Conservation (phyloP, 2,113 vertebrate genomes). For the Grus americana region DNA sequence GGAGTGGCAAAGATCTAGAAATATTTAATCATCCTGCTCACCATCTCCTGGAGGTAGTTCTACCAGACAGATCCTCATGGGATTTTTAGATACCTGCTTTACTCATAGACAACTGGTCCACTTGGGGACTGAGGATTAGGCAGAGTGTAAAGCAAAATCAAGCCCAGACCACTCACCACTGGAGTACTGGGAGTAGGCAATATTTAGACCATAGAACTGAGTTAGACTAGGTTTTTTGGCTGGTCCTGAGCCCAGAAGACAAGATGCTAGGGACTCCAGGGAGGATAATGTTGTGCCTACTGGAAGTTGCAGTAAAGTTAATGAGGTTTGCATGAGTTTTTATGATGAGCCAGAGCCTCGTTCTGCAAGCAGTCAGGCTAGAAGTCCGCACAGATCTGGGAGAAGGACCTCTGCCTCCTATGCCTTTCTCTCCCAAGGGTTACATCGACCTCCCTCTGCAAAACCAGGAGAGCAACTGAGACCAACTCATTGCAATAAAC, state of each 20-base stretch:
- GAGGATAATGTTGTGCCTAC: neutral
- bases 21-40: neutral
- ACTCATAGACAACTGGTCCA: neutral
- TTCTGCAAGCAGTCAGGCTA: neutral
- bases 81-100: neutral
- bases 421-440: neutral
- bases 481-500: neutral
- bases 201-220: neutral
- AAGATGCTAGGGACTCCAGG: neutral
- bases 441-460: neutral
- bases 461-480: neutral
- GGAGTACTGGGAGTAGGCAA: neutral
- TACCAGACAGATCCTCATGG: neutral
- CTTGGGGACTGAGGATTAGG: accelerated
- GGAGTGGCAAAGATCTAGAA: neutral
- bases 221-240: neutral
- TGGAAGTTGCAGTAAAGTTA: neutral
- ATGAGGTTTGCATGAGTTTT: neutral
- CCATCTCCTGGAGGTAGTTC: neutral
- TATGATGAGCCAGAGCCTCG: neutral
- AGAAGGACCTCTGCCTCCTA: neutral
- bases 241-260: neutral
- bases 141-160: neutral
- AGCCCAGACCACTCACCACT: neutral
- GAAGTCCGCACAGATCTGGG: neutral